These are phyloP conservation scores for Alcis repandata DNA, from an alignment of 2,888 invertebrate genomes.

Conservation along the genomic window DNA sequence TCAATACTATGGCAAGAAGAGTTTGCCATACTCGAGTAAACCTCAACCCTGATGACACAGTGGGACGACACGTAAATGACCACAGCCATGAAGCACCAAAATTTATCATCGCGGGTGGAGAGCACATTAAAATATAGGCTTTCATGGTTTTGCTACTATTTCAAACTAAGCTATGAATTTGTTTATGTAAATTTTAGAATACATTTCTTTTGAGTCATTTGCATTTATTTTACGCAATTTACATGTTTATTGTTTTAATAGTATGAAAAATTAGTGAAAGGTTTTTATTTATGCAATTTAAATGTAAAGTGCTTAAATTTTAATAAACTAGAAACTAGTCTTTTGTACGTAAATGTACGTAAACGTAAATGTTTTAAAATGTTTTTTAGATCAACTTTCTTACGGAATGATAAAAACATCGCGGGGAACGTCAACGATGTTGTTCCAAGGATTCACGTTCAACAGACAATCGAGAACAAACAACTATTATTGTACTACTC, in stretches of 20 bases:
- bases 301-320: too few relatives aligned
- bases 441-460: constrained; percentile 4
- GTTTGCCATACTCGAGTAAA: not conserved
- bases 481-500: constrained; percentile 1
- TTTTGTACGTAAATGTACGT: too few relatives aligned
- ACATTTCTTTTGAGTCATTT: too few relatives aligned
- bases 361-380: too few relatives aligned
- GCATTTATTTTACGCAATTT: too few relatives aligned
- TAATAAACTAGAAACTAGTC: too few relatives aligned
- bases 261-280: too few relatives aligned
- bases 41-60: not conserved
- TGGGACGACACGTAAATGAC: not conserved
- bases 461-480: not conserved
- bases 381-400: not conserved
- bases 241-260: too few relatives aligned
- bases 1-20: not conserved
- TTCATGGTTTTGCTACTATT: too few relatives aligned
- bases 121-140: not conserved
- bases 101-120: not conserved
- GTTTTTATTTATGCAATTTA: too few relatives aligned
- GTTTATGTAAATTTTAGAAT: too few relatives aligned
- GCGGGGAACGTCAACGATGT: not conserved
- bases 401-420: constrained; percentile 6
- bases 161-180: too few relatives aligned
- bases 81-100: constrained; percentile 1